These are phyloP conservation scores for Trichopoda pennipes DNA, from an alignment of 2,888 invertebrate genomes.

Conservation along the genomic window DNA sequence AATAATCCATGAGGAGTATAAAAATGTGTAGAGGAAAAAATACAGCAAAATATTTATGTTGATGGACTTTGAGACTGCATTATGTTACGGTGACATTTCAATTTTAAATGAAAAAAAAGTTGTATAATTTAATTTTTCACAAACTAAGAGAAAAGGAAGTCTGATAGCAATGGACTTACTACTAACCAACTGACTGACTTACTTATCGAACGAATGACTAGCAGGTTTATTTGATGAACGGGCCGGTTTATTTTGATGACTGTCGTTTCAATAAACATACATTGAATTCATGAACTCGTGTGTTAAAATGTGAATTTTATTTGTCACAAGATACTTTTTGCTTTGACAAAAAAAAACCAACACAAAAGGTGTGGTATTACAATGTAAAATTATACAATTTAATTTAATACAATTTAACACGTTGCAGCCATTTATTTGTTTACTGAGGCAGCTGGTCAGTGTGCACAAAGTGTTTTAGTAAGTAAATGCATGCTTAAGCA, in stretches of 20 bases:
- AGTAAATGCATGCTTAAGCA: constrained; percentile 41
- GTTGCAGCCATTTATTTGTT: constrained; percentile 14
- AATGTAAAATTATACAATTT: not conserved
- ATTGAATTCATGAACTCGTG: constrained; percentile 38
- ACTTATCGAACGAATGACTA: constrained; percentile 3
- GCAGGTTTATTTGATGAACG: constrained; percentile 1
- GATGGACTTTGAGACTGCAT: constrained; percentile 58
- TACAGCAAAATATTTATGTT: constrained; percentile 60
- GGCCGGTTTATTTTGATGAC: constrained; percentile 23
- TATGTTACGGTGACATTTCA: constrained; percentile 60
- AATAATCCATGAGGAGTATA: constrained; percentile 14
- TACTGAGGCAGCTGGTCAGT: constrained; percentile 1
- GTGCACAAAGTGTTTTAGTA: not conserved
- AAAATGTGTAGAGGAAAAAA: constrained; percentile 20
- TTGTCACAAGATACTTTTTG: constrained; percentile 47
- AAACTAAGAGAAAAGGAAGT: constrained; percentile 23
- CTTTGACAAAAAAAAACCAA: constrained; percentile 28
- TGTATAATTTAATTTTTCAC: constrained; percentile 15
- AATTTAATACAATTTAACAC: constrained; percentile 8
- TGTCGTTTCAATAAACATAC: constrained; percentile 10
- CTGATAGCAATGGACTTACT: constrained; percentile 29
- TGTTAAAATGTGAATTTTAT: constrained; percentile 54
- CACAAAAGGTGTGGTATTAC: constrained; percentile 57
- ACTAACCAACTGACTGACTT: constrained; percentile 45
- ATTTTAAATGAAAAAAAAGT: constrained; percentile 45